Base-by-base conservation (phyloP, 2,797 vertebrate genomes). In the Intellagama lesueurii region DNA sequence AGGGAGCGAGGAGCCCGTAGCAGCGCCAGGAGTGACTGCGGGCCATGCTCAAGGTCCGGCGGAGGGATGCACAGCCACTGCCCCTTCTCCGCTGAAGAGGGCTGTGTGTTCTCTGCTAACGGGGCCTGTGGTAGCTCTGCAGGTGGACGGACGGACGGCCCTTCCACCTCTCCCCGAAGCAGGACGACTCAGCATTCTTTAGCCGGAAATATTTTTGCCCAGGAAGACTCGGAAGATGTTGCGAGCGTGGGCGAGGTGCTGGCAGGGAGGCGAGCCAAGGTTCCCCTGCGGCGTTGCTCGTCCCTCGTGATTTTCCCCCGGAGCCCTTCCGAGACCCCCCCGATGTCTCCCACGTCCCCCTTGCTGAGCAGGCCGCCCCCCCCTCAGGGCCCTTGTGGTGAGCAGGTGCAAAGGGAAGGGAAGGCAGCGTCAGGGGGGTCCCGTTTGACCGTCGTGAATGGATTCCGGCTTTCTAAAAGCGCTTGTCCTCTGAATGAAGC, bases 231-330 rank as follows among this genome's bases (percentile, higher is more conserved):
- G 2, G 79, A n/a, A 19, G 19, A 47, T 0, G 9, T 60, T 87
- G 94, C 75, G 72, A 94, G 79, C 98, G 98, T 40, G 69, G 95
- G 97, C 85, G 97, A 94, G 91, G 87, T 92, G 90, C 91, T 96
- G 16, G 93, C 96, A 22, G 93, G 80, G 81, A 96, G 94, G 89
- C 98, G 97, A 90, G 94, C 96, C 5, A 98, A 97, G 95, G 96
- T 97, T 88, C 98, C 98, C 0, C 95, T 99, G 72, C 98, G 98
- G 87, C 98, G 98, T 32, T 99, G 98, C 94, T 99, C 98, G 0
- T 99, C 99, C 0, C 95, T 99, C 95, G 98, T 99, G 84, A 98
- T 99, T 93, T 99, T 99, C 89, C 98, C 99, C 26, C 97, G 97
- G 94, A 99, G 98, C 92, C 98, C 98, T 89, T 98, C 98, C 56